phyloP scores from a whole-genome alignment of 2,797 vertebrate genomes.

The Falco naumanni region DNA sequence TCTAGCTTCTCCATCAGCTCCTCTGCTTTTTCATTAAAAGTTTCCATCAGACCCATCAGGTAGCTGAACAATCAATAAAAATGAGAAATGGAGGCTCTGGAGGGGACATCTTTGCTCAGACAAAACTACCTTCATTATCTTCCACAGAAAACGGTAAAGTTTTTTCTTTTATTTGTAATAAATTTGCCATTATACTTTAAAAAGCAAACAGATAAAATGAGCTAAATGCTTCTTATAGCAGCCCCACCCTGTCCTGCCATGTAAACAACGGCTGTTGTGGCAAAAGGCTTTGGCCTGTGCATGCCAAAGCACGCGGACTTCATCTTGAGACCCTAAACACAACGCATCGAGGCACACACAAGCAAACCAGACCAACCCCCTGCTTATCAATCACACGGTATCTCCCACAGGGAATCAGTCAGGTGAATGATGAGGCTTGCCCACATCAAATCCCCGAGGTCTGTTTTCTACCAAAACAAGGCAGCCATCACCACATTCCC shows the following conservation, averaged over 20 bases:
- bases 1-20: conserved; percentile 84
- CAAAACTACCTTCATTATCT: background rate
- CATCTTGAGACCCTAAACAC: background rate
- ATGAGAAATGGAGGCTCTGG: background rate
- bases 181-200: background rate
- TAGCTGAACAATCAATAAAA: conserved; percentile 74
- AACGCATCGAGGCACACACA: background rate
- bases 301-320: background rate
- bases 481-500: background rate
- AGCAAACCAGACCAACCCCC: background rate
- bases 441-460: background rate
- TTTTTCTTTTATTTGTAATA: background rate
- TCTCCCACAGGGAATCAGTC: background rate
- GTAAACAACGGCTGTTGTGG: background rate
- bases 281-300: background rate
- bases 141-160: background rate
- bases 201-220: background rate
- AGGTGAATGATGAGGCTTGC: background rate
- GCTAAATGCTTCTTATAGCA: background rate
- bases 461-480: background rate
- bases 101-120: background rate
- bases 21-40: conserved; percentile 90
- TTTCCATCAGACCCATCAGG: conserved; percentile 84
- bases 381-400: background rate
- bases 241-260: background rate